Conservation (phyloP, 2,113 vertebrate genomes). For the Agapornis roseicollis region DNA sequence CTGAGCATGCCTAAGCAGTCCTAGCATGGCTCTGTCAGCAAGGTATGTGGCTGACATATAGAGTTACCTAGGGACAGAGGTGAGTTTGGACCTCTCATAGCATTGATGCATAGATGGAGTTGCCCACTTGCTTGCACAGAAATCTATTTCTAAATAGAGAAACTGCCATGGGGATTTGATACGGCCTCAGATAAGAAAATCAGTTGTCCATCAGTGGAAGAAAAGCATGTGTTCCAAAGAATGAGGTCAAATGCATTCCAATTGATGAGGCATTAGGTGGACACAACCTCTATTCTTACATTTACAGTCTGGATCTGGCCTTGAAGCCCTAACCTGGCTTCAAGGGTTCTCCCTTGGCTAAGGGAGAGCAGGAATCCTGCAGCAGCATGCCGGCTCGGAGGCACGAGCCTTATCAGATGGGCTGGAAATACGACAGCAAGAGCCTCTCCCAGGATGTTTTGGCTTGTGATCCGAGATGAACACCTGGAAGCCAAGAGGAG, state of each 20-base stretch:
- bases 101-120: neutral
- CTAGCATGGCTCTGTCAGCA: neutral
- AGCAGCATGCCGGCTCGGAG: neutral
- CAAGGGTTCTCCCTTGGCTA: too few species aligned
- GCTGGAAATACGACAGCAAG: neutral
- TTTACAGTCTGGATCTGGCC: neutral
- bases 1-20: neutral
- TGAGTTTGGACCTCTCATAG: neutral
- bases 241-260: neutral
- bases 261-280: neutral
- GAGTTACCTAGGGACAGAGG: neutral
- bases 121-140: neutral
- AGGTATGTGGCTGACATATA: fast-evolving
- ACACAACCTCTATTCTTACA: neutral
- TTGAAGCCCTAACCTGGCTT: neutral
- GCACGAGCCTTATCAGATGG: constrained; percentile 40
- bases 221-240: neutral
- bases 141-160: neutral
- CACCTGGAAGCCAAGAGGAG: constrained; percentile 50
- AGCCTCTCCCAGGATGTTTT: constrained; percentile 57
- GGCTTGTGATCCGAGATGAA: constrained; percentile 13
- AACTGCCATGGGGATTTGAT: neutral
- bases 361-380: neutral
- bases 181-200: neutral
- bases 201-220: neutral